Percentiles rank a stretch among this genome's conserved stretches.
Conservation (phyloP, 2,888 invertebrate genomes). For the Fabriciana adippe region DNA sequence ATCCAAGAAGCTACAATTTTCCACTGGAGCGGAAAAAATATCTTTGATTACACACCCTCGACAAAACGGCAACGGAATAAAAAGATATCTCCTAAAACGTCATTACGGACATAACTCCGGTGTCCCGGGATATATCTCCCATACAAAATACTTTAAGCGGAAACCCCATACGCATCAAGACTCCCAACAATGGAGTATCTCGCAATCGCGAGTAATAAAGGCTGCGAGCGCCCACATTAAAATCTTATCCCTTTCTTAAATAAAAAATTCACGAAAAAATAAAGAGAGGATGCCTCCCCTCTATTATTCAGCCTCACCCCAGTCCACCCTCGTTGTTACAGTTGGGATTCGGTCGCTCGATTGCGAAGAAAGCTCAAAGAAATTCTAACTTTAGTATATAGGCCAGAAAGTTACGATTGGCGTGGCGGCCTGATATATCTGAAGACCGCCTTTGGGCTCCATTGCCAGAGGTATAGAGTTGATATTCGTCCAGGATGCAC, state of each 20-base stretch:
- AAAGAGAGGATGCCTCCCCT: slow-evolving; percentile 74
- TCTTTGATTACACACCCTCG: slow-evolving; percentile 47
- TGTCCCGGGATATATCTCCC: slow-evolving; percentile 59
- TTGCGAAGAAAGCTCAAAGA: slow-evolving; percentile 61
- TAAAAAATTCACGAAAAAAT: slow-evolving; percentile 82
- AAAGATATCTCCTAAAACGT: slow-evolving; percentile 65
- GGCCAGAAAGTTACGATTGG: slow-evolving; percentile 70
- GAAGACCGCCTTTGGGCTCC: slow-evolving; percentile 51
- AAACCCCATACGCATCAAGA: slow-evolving; percentile 77
- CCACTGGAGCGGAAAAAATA: slow-evolving; percentile 37
- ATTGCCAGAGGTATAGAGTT: slow-evolving; percentile 55
- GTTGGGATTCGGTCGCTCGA: slow-evolving; percentile 48
- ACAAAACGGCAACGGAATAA: slow-evolving; percentile 50
- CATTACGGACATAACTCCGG: slow-evolving; percentile 60
- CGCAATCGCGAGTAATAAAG: slow-evolving; percentile 78
- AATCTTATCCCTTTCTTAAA: slow-evolving; percentile 83
- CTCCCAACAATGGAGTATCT: slow-evolving; percentile 73
- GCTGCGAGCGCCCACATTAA: slow-evolving; percentile 78
- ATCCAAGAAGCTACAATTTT: slow-evolving; percentile 22
- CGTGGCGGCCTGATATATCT: slow-evolving; percentile 45
- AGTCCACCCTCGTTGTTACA: slow-evolving; percentile 48
- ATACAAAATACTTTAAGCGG: slow-evolving; percentile 79
- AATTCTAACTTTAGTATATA: slow-evolving; percentile 69
- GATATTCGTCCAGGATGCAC: slow-evolving; percentile 53
- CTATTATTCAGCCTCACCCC: slow-evolving; percentile 72